phyloP scores from a whole-genome alignment of 2,797 vertebrate species.

The Xiphophorus birchmanni region DNA sequence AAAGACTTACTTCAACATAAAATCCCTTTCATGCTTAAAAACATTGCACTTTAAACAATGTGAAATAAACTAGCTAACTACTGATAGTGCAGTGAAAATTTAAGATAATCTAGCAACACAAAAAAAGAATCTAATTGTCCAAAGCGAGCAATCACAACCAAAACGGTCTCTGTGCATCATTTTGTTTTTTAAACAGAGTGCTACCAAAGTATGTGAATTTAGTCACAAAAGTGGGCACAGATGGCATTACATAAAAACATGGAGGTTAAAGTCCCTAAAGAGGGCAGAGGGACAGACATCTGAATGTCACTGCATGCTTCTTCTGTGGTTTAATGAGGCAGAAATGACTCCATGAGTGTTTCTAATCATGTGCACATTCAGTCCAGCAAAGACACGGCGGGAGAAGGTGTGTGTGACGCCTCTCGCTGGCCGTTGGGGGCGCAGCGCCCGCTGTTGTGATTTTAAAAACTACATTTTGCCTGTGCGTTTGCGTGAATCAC shows the following conservation, averaged over 20 bases:
- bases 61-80: constrained; percentile 45
- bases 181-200: constrained; percentile 18
- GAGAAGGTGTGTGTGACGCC: constrained; percentile 17
- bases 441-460: neutral
- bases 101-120: neutral
- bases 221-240: constrained; percentile 25
- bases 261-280: constrained; percentile 1
- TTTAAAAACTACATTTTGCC: neutral
- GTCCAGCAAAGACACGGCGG: constrained; percentile 7
- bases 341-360: constrained; percentile 28
- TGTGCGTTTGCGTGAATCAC: constrained; percentile 63
- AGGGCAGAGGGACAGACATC: neutral
- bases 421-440: constrained; percentile 22
- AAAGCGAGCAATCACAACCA: constrained; percentile 5
- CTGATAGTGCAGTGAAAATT: constrained; percentile 11
- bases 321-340: constrained; percentile 7
- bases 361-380: constrained; percentile 25
- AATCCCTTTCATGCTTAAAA: constrained; percentile 58
- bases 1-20: constrained; percentile 25
- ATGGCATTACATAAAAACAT: constrained; percentile 38
- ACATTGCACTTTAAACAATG: constrained; percentile 36
- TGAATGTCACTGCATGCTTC: constrained; percentile 32
- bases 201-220: constrained; percentile 32
- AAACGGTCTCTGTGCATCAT: constrained; percentile 7
- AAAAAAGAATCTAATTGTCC: neutral